A percentile compares a stretch with the other conserved stretches of the same genome.
These are phyloP conservation scores for Caenorhabditis panamensis DNA, from an alignment of 2,888 invertebrate genomes.

Conservation along the genomic window DNA sequence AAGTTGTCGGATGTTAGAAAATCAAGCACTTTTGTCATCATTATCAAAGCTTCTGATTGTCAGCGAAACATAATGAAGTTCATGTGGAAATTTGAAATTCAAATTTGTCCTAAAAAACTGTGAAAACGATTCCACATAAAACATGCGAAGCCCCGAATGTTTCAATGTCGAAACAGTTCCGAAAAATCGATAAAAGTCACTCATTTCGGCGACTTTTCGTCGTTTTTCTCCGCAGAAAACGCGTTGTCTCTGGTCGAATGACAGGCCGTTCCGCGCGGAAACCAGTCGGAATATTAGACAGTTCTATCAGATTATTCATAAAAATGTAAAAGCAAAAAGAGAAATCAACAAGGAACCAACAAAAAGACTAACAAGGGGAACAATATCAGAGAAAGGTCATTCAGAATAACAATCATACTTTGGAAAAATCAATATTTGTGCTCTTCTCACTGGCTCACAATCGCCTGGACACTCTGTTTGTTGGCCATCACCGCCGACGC, in stretches of 20 bases:
- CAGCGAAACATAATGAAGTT: too few relatives aligned
- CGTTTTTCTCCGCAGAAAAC: conserved; percentile 28
- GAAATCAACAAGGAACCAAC: too few relatives aligned
- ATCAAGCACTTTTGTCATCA: too few relatives aligned
- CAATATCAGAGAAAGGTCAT: conserved; percentile 17
- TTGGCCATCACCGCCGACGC: conserved; percentile 70
- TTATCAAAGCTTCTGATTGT: too few relatives aligned
- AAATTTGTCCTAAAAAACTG: too few relatives aligned
- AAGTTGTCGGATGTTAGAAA: too few relatives aligned
- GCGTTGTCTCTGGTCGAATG: conserved; percentile 14
- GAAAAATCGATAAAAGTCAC: conserved; percentile 50
- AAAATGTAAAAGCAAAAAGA: too few relatives aligned
- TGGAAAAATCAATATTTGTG: background rate
- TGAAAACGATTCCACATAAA: conserved; percentile 17
- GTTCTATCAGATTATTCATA: too few relatives aligned
- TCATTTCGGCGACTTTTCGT: conserved; percentile 32
- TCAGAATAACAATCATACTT: conserved; percentile 16
- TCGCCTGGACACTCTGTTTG: conserved; percentile 73
- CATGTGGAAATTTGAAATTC: conserved; percentile 23
- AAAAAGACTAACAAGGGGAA: too few relatives aligned
- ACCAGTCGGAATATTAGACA: too few relatives aligned
- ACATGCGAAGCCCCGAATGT: conserved; percentile 10
- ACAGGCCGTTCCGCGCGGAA: conserved; percentile 46
- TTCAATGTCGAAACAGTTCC: background rate
- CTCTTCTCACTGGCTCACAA: conserved; percentile 74